These are phyloP conservation scores for Drosophila neocordata DNA, from an alignment of 1,140 invertebrate genomes.

Conservation along the genomic window DNA sequence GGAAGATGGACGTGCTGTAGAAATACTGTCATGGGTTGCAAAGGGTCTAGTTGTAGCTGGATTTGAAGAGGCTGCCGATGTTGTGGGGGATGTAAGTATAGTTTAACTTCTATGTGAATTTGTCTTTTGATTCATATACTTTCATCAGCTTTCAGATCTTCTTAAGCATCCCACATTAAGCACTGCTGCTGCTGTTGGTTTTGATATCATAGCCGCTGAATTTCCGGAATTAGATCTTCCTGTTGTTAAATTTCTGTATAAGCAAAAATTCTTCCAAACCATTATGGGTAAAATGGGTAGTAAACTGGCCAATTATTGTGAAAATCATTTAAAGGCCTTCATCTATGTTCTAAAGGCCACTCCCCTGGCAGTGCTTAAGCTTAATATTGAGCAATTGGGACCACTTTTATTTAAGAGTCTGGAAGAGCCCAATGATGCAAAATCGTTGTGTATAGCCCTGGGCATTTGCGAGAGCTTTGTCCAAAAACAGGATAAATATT, in stretches of 20 bases:
- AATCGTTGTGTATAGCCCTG: conserved; percentile 85
- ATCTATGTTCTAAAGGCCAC: conserved; percentile 86
- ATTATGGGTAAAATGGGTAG: conserved; percentile 83
- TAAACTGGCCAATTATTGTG: conserved; percentile 83
- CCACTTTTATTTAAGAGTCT: conserved; percentile 87
- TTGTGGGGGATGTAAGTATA: conserved; percentile 71
- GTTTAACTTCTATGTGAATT: not conserved
- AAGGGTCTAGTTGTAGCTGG: conserved; percentile 75
- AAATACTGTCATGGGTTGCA: conserved; percentile 71
- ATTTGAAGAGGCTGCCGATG: conserved; percentile 65
- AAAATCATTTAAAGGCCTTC: conserved; percentile 86
- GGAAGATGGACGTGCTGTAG: conserved; percentile 67
- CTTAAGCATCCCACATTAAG: conserved; percentile 73
- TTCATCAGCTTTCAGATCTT: conserved; percentile 65
- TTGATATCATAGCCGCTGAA: conserved; percentile 75
- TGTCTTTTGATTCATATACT: not conserved
- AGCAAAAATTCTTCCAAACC: conserved; percentile 86
- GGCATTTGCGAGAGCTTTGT: conserved; percentile 85
- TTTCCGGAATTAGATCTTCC: conserved; percentile 76
- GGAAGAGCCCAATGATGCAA: conserved; percentile 84
- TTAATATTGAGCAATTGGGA: conserved; percentile 86
- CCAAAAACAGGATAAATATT: conserved; percentile 84
- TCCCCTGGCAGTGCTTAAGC: conserved; percentile 85
- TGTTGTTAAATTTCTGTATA: conserved; percentile 83
- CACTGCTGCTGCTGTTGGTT: conserved; percentile 64